Evolutionary conservation across 92 coral and sea anemone species (phyloP), one percentile per base, ranked within the genome.

Genomic region (Umimayanthus kanabou): DNA sequence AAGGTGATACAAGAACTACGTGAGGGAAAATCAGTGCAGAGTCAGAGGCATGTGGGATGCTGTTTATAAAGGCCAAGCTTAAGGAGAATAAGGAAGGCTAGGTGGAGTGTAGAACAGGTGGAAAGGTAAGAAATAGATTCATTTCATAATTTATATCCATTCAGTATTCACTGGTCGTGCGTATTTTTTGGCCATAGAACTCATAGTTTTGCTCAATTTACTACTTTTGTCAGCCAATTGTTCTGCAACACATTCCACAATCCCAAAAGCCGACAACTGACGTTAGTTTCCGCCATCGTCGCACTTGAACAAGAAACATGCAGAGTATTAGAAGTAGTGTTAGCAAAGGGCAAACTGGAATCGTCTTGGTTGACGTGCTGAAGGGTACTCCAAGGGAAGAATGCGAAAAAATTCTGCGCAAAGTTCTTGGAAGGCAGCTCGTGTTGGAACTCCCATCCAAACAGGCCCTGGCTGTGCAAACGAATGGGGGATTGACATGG

Each of bases 31-130:
- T 83, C 39, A n/a, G n/a, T 9, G 65, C 76, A 42, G 87, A 67
- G 87, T 70, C 77, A 42, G 87, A 83, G 66, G 77, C 76, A 73
- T 73, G 76, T n/a, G 79, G 77, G 30, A 69, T 64, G 33, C 87
- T 83, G 77, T 83, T 37, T 14, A 37, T 83, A 65, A 71, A 47
- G 77, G 57, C 64, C 76, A 69, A 83, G 58, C 78, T 83, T 39
- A 69, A 66, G 79, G 79, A 83, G 33, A 66, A 47, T 26, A 43
- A 66, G 79, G 39, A 67, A 16, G 87, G 79, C 66, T 70, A 73
- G n/a, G 87, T 73, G 76, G 43, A 67, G 42, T 49, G 76, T 30
- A 83, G 42, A 83, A 83, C 87, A 69, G 77, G 79, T 26, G 87
- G 76, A 70, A 83, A 83, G 87, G 87, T 83, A 73, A 18, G 65